phyloP scores from a whole-genome alignment of 2,888 invertebrate species.

The Adineta ricciae region DNA sequence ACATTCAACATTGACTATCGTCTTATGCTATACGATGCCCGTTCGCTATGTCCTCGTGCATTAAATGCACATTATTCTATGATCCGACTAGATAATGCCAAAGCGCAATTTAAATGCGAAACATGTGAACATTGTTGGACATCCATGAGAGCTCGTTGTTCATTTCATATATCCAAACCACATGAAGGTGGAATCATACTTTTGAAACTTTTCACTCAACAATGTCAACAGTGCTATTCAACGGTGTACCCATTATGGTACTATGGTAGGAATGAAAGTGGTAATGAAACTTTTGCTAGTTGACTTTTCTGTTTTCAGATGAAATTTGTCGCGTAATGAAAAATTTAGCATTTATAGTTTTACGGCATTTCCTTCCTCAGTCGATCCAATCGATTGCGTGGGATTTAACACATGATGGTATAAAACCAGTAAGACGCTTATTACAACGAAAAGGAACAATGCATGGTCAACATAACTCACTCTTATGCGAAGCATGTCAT shows the following conservation, averaged over 20 bases:
- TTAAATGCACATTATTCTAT: neutral
- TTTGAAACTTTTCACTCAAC: neutral
- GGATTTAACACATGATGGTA: neutral
- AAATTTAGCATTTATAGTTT: neutral
- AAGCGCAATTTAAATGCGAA: neutral
- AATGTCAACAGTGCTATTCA: neutral
- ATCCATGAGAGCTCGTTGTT: neutral
- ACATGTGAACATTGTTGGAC: neutral
- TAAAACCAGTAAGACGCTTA: neutral
- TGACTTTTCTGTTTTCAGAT: neutral
- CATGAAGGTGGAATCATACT: neutral
- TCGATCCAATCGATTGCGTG: neutral
- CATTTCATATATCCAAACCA: neutral
- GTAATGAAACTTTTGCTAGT: neutral
- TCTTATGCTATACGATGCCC: neutral
- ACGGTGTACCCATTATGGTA: neutral
- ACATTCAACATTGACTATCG: slow-evolving; percentile 2
- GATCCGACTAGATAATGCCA: neutral
- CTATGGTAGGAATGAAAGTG: neutral
- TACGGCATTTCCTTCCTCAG: neutral
- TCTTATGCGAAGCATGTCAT: neutral
- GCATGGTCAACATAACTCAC: neutral
- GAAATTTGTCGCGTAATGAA: neutral
- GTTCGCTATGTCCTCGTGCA: neutral
- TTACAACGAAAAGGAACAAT: neutral